Percentiles rank a stretch among this genome's conserved stretches.
These are phyloP conservation scores for Ceyx cyanopectus DNA, from an alignment of 2,113 vertebrate genomes.

Conservation along the genomic window DNA sequence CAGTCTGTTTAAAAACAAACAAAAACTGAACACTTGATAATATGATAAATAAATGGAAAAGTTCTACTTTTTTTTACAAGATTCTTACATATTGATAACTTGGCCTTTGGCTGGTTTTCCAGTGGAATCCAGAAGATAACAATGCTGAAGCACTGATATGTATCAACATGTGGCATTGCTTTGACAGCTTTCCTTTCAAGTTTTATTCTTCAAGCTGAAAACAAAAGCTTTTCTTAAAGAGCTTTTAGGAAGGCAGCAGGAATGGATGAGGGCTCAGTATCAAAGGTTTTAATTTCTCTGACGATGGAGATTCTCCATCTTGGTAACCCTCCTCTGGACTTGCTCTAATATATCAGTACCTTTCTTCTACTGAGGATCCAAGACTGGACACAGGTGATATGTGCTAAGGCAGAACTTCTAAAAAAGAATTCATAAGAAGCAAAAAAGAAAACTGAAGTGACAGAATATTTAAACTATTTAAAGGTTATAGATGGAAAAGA, in stretches of 20 bases:
- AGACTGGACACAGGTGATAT: background rate
- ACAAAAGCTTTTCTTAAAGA: background rate
- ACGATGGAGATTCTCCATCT: background rate
- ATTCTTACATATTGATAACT: background rate
- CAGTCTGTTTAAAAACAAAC: background rate
- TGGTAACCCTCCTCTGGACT: background rate
- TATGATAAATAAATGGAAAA: background rate
- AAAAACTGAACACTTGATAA: background rate
- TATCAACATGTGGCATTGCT: background rate
- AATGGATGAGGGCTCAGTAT: background rate
- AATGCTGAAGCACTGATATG: background rate
- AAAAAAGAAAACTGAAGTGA: background rate
- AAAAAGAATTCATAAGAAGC: background rate
- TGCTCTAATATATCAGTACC: background rate
- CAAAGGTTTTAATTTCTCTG: background rate
- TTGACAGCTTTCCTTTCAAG: background rate
- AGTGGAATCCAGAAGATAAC: background rate
- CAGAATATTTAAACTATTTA: background rate
- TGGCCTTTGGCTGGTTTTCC: background rate
- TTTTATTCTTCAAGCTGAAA: background rate
- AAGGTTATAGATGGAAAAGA: background rate
- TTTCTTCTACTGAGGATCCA: background rate
- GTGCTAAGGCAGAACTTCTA: background rate
- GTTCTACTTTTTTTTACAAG: background rate
- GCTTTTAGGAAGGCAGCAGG: background rate